Evolutionary conservation across 2,113 vertebrate genomes (phyloP), one percentile per base, ranked within the genome.

Genomic region (Motacilla alba): DNA sequence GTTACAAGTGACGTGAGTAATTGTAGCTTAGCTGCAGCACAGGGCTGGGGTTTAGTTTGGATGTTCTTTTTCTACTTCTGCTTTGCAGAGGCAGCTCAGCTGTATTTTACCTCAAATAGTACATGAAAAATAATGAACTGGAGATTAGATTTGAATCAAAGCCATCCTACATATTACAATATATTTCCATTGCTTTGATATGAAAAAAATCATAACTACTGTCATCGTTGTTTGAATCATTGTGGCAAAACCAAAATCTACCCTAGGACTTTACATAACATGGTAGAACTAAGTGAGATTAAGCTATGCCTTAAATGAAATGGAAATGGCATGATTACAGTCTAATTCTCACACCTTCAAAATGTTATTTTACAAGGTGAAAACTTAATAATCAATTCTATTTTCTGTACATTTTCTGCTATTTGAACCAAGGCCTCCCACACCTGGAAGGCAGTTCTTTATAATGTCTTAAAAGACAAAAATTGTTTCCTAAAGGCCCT

Each of bases 241-340:
- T 95, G 97, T 97, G 96, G 95, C 95, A 96, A 97, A 97, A 97
- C 88, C 96, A 97, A 96, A 97, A 95, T 95, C 86, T 91, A 56
- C 88, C 84, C 55, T 73, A 94, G 90, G 92, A 92, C 67, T 89
- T 94, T 43, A n/a, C 13, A 2, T 89, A 88, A 80, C 53, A 0
- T 62, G 80, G 74, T 82, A 83, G 87, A 86, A 88, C 49, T 73
- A 86, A 90, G 41, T 30, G 59, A 93, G 75, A 80, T 89, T 81
- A 94, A 94, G 64, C 39, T 73, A n/a, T 35, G 55, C 63, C 55
- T 90, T 66, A 86, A 73, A 70, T 52, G 35, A 88, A 95, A 83
- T 72, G 67, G 68, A 82, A 94, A 94, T 87, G 80, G 52, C 49
- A 62, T 43, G 22, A 91, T 95, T 93, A 46, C 78, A 80, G 78